A percentile compares a stretch with the other conserved stretches of the same genome.
Evolutionary conservation across 2,797 vertebrate genomes (phyloP).

Genomic region (Scolopax rusticola): DNA sequence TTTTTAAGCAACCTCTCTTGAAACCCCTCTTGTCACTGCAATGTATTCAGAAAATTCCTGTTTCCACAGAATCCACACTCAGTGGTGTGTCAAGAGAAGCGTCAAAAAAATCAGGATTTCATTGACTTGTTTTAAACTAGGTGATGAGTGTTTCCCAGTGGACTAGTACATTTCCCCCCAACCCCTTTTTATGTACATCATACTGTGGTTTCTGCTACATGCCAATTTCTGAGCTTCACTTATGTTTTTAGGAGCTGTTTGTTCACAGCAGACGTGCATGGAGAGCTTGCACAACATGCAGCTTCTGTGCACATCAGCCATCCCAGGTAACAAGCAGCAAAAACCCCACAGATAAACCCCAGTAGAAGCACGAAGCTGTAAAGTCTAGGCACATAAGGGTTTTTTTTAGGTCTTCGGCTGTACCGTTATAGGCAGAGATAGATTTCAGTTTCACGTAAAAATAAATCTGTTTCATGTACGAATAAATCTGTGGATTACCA

Average conservation of each 20-base stretch:
- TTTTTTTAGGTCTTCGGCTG: fast-evolving
- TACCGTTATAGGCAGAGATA: not conserved
- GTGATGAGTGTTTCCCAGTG: not conserved
- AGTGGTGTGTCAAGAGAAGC: not conserved
- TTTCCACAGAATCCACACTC: not conserved
- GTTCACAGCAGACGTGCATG: not conserved
- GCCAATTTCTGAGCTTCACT: not conserved
- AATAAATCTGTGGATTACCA: not conserved
- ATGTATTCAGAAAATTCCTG: not conserved
- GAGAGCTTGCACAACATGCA: not conserved
- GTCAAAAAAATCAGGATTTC: not conserved
- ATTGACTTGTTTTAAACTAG: not conserved
- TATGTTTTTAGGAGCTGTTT: not conserved
- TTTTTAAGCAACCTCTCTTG: not conserved
- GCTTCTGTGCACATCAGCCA: not conserved
- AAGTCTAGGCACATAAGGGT: not conserved
- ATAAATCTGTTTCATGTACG: not conserved
- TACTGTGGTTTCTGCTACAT: not conserved
- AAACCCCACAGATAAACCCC: not conserved
- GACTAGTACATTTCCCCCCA: fast-evolving
- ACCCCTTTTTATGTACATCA: not conserved
- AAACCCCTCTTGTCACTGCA: not conserved
- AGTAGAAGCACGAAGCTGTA: not conserved
- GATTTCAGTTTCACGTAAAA: not conserved
- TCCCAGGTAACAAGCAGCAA: not conserved